Conservation (phyloP, 1,140 invertebrate genomes). For the Steinernema khuongi region DNA sequence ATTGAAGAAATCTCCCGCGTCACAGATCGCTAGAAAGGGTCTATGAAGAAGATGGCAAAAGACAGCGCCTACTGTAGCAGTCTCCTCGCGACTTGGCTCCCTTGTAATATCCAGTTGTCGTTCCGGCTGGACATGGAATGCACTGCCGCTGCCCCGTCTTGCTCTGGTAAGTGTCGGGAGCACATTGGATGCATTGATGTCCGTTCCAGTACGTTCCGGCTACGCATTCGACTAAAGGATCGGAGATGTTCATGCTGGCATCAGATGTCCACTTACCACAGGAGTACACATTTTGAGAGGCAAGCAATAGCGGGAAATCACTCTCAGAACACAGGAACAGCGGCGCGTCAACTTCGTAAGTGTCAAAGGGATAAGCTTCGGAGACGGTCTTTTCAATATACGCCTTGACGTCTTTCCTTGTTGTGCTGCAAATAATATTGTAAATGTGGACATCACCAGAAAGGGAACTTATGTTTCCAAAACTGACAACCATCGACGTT, state of each 20-base stretch:
- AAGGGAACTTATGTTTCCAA: too few relatives aligned
- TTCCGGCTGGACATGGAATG: neutral
- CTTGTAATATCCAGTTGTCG: neutral
- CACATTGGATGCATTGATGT: neutral
- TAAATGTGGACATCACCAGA: too few relatives aligned
- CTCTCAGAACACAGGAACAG: neutral
- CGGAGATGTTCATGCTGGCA: too few relatives aligned
- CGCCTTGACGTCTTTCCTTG: neutral
- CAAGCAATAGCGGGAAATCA: neutral
- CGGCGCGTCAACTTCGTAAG: neutral
- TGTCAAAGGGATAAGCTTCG: neutral
- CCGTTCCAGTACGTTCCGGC: constrained; percentile 5
- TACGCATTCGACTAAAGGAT: constrained; percentile 2
- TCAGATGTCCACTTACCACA: too few relatives aligned
- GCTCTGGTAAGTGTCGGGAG: neutral
- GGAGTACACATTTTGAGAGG: neutral
- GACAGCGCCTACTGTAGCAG: neutral
- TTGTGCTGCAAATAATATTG: constrained; percentile 1
- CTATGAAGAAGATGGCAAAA: neutral
- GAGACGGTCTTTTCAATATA: neutral
- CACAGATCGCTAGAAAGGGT: neutral
- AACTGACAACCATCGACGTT: too few relatives aligned
- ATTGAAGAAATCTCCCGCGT: constrained; percentile 6
- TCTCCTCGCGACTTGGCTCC: neutral
- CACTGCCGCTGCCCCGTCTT: constrained; percentile 2